phyloP scores from a whole-genome alignment of 2,113 vertebrate genomes.

The Mastomys natalensis region DNA sequence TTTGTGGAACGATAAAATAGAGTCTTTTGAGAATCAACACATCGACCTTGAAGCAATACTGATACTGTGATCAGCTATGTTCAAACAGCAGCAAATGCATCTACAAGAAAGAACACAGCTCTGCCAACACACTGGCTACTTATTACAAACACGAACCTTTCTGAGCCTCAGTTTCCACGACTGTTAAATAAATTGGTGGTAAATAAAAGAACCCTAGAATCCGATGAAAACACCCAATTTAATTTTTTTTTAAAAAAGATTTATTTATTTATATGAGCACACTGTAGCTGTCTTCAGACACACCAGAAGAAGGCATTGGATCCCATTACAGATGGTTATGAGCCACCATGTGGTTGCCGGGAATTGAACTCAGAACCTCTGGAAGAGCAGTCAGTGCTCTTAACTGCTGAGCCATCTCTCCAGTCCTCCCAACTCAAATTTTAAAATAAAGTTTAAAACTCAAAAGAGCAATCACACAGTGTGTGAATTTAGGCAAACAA shows the following conservation, averaged over 20 bases:
- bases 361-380: too few species aligned
- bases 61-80: neutral
- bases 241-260: too few species aligned
- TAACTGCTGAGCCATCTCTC: too few species aligned
- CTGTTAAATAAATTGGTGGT: neutral
- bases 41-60: neutral
- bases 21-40: neutral
- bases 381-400: too few species aligned
- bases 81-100: neutral
- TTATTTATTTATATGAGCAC: too few species aligned
- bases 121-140: neutral
- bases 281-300: too few species aligned
- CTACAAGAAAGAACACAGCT: neutral
- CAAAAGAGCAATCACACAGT: neutral
- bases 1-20: neutral
- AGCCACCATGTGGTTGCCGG: too few species aligned
- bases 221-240: conserved; percentile 18
- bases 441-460: neutral
- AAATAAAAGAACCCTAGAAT: neutral
- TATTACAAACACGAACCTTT: neutral
- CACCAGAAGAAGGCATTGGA: too few species aligned
- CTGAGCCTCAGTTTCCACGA: neutral
- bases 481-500: neutral
- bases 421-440: too few species aligned
- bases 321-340: too few species aligned